Evolutionary conservation across 1,140 invertebrate species (phyloP), one percentile per base, ranked within the genome.

Genomic region (Matsumurasca onukii): DNA sequence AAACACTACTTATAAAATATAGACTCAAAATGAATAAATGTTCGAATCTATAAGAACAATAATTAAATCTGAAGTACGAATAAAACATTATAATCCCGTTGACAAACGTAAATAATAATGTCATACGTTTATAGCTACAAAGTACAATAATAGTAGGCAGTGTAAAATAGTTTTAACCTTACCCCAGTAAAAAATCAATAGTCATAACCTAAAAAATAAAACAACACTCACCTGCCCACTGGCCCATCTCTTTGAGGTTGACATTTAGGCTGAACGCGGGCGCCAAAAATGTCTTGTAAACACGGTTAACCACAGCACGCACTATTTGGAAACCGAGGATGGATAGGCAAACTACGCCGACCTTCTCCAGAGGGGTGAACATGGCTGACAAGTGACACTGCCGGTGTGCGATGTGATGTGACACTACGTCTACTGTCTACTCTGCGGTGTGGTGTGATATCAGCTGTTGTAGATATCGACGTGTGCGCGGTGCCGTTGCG

Each of bases 181-280:
- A n/a, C n/a, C n/a, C n/a, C n/a, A n/a, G n/a, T n/a, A n/a, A n/a
- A n/a, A n/a, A n/a, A n/a, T n/a, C n/a, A n/a, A n/a, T n/a, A n/a
- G n/a, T n/a, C n/a, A n/a, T n/a, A n/a, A n/a, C n/a, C n/a, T n/a
- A n/a, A n/a, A n/a, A n/a, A n/a, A n/a, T n/a, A n/a, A n/a, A n/a
- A n/a, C n/a, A 73, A 73, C 73, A 31, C 63, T 72, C 66, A 80
- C 79, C 76, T 69, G 78, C 79, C 79, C 79, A 80, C 65, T 73
- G 70, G 22, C 78, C 78, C 69, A 76, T 73, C 63, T 77, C 75
- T 52, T 74, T 78, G 62, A 79, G 71, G 69, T 80, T 72, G 12
- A 75, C 72, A 71, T 77, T 75, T 22, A 73, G 72, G 17, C 76
- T 75, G n/a, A 80, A 69, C 3, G 72, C 63, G n/a, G 78, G 74